Percentiles rank a stretch among this genome's conserved stretches.
phyloP scores from a whole-genome alignment of 1,140 invertebrate genomes.

The Physella acuta region DNA sequence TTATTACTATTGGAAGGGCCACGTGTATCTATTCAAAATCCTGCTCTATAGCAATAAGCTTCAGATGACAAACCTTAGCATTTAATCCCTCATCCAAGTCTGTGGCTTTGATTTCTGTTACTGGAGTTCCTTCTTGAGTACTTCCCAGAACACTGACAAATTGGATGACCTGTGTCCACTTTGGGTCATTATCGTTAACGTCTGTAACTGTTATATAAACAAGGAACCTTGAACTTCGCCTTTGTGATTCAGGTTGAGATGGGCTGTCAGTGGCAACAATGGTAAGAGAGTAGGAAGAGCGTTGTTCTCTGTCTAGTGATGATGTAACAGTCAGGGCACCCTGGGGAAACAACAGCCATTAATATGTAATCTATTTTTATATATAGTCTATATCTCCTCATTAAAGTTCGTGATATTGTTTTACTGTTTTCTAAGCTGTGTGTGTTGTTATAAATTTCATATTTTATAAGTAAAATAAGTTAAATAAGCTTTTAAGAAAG shows the following conservation, averaged over 20 bases:
- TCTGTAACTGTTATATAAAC: conserved; percentile 11
- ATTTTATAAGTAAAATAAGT: too few relatives aligned
- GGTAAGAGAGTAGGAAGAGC: background rate
- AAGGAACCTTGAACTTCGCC: background rate
- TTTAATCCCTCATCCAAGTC: conserved; percentile 7
- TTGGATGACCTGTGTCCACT: conserved; percentile 1
- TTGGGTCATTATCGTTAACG: conserved; percentile 16
- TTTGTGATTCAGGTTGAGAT: background rate
- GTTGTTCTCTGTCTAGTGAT: background rate
- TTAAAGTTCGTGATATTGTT: too few relatives aligned
- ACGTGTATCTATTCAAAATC: too few relatives aligned
- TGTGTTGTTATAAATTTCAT: too few relatives aligned
- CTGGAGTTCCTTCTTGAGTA: background rate
- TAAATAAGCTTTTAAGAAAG: too few relatives aligned
- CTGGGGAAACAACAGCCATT: too few relatives aligned
- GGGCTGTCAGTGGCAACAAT: conserved; percentile 16
- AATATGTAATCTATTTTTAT: too few relatives aligned
- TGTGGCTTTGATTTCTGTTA: background rate
- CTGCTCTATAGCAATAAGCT: too few relatives aligned
- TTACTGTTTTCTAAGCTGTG: too few relatives aligned
- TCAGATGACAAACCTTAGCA: too few relatives aligned
- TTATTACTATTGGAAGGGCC: too few relatives aligned
- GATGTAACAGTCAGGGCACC: background rate
- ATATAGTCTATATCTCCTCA: too few relatives aligned
- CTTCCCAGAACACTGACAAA: conserved; percentile 2